A percentile compares a stretch with the other conserved stretches of the same genome.
These are phyloP conservation scores for Medauroidea extradentata DNA, from an alignment of 1,140 invertebrate species.

Conservation along the genomic window DNA sequence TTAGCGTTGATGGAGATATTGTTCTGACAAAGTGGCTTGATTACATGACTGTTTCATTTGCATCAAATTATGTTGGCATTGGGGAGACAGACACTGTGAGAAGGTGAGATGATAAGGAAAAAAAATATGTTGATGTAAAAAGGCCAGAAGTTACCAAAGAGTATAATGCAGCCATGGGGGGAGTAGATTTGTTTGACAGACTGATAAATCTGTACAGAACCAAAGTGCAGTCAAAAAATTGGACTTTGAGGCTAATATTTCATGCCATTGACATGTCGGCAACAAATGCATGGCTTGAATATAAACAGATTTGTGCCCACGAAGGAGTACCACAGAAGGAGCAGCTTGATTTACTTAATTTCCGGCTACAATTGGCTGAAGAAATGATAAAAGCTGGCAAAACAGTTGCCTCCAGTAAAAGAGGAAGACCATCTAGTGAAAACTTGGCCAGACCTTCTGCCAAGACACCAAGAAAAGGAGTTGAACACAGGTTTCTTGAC, in stretches of 20 bases:
- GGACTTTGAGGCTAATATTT: slow-evolving; percentile 28
- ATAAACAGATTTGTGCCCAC: slow-evolving; percentile 18
- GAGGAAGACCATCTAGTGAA: no score
- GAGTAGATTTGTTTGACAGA: slow-evolving; percentile 38
- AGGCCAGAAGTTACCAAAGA: slow-evolving; percentile 33
- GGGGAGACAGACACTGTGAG: slow-evolving; percentile 35
- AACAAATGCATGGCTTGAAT: slow-evolving; percentile 32
- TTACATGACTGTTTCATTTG: slow-evolving; percentile 38
- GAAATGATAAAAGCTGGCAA: no score
- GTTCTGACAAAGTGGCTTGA: slow-evolving; percentile 40
- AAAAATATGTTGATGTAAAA: slow-evolving; percentile 32
- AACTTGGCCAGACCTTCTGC: no score
- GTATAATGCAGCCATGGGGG: slow-evolving; percentile 41
- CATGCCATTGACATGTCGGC: slow-evolving; percentile 29
- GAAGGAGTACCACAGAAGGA: background rate
- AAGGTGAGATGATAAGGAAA: slow-evolving; percentile 33
- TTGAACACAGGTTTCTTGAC: no score
- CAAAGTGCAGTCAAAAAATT: slow-evolving; percentile 32
- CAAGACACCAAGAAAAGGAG: no score
- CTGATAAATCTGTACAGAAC: slow-evolving; percentile 25
- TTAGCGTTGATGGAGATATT: no score
- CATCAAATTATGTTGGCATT: slow-evolving; percentile 43
- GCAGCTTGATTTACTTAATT: background rate
- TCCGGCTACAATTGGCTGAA: background rate
- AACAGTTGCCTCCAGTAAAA: no score